Base-by-base conservation (phyloP, 2,113 vertebrate genomes). In the Kryptolebias marmoratus region DNA sequence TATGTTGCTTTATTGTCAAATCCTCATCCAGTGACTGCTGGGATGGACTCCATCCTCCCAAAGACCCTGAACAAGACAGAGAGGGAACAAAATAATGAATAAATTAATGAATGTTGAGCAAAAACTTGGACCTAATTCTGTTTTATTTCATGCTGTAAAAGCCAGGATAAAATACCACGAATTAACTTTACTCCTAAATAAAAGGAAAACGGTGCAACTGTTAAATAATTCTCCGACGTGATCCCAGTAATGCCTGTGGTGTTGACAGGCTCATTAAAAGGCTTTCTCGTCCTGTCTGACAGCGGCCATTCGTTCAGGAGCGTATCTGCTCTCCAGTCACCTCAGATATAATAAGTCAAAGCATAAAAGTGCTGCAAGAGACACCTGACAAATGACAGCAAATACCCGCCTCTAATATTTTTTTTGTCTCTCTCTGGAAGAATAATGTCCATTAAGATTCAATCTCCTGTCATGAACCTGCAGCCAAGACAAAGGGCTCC, bases 401-500 rank as follows among this genome's bases (percentile, higher is more conserved):
- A 53, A 64, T 74, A 53, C 71, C 56, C 64, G 78, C 75, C 56
- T 87, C 77, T 77, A 68, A 82, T 85, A 58, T 36, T 7, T 16
- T 66, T 61, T 16, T 58, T 59, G 71, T 77, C 62, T 63, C 62
- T 63, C 80, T 70, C 31, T 0, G 31, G 53, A 76, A 73, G 75
- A 83, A 27, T 60, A 65, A 81, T 80, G 81, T 80, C 82, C 81
- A 54, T 64, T 69, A 80, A 31, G 82, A 90, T 92, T 90, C 83
- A 88, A 91, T 93, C 87, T 92, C 85, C 65, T 80, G 60, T 57
- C 61, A 56, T 76, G 66, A 84, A 80, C 71, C 73, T 78, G 39
- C 22, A 42, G 60, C 68, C n/a, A 22, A 30, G 56, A 71, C 27
- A 55, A 64, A 49, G 79, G 72, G 64, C 44, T 64, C n/a, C 58